Percentiles rank a stretch among this genome's conserved stretches.
Evolutionary conservation across 1,140 invertebrate species (phyloP).

Genomic region (Pogonomyrmex californicus): DNA sequence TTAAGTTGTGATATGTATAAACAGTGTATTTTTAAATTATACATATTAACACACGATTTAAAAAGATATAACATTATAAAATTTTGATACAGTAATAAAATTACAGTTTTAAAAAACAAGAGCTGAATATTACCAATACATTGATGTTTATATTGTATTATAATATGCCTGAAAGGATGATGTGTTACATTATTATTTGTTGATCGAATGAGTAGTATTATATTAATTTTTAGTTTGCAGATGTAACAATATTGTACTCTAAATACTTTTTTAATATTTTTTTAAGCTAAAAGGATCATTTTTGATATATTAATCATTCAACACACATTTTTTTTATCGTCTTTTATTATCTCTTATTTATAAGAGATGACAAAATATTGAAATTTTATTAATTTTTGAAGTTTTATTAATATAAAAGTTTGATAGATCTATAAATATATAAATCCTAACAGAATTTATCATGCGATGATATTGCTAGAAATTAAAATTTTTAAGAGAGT

Average conservation of each 20-base stretch:
- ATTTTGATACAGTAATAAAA: conserved; percentile 51
- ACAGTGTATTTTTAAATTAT: conserved; percentile 31
- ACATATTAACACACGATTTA: not conserved
- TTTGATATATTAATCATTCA: not conserved
- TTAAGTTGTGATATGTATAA: conserved; percentile 24
- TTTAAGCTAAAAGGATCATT: not conserved
- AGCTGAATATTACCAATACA: conserved; percentile 26
- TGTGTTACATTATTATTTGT: not conserved
- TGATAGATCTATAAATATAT: not conserved
- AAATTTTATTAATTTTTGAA: not conserved
- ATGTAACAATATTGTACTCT: not conserved
- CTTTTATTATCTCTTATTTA: not conserved
- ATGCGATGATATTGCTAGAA: not conserved
- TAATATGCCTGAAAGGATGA: not conserved
- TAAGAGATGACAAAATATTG: not conserved
- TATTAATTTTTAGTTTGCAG: conserved; percentile 24
- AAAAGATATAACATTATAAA: conserved; percentile 23
- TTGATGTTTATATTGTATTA: not conserved
- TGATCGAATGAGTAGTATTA: conserved; percentile 19
- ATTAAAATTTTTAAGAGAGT: not conserved
- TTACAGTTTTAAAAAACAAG: conserved; percentile 36
- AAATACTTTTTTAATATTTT: conserved; percentile 13
- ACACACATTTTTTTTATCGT: too few species aligned
- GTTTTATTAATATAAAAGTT: not conserved
- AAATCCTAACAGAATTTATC: too few species aligned